A percentile compares a stretch with the other conserved stretches of the same genome.
phyloP scores from a whole-genome alignment of 1,140 invertebrate species.

The Bombus haemorrhoidalis region DNA sequence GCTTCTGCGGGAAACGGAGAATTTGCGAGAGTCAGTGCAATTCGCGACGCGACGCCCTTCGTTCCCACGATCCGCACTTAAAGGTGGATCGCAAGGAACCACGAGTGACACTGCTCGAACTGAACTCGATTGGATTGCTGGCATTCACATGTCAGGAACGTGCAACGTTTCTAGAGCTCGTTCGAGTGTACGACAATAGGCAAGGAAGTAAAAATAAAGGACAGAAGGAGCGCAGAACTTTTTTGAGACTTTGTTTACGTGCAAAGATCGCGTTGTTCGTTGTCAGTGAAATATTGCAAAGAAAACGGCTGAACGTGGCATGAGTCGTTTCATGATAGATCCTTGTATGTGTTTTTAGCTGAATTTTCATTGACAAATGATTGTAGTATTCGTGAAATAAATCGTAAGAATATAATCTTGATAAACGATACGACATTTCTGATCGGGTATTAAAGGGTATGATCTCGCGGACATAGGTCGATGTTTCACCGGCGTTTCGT shows the following conservation, averaged over 20 bases:
- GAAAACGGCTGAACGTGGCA: neutral
- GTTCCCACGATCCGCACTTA: conserved; percentile 56
- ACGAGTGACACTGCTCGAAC: conserved; percentile 7
- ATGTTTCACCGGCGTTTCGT: neutral
- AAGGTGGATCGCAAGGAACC: conserved; percentile 44
- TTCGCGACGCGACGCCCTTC: conserved; percentile 75
- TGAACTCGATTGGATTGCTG: neutral
- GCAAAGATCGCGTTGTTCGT: neutral
- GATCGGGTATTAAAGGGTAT: neutral
- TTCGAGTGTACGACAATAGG: conserved; percentile 25
- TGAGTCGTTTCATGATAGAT: neutral
- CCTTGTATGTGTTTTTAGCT: neutral
- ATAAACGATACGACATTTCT: neutral
- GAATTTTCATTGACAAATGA: too few species aligned
- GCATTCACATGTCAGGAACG: conserved; percentile 19
- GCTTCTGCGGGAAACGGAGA: conserved; percentile 74
- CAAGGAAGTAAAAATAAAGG: neutral
- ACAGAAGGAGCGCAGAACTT: neutral
- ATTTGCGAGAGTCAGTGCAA: conserved; percentile 76
- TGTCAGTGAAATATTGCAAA: neutral
- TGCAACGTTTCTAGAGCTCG: neutral
- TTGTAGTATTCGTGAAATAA: neutral
- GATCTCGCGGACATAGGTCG: neutral
- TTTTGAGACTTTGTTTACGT: neutral
- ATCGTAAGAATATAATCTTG: neutral